Conservation (phyloP, 2,888 invertebrate species). For the Criorhina ranunculi region DNA sequence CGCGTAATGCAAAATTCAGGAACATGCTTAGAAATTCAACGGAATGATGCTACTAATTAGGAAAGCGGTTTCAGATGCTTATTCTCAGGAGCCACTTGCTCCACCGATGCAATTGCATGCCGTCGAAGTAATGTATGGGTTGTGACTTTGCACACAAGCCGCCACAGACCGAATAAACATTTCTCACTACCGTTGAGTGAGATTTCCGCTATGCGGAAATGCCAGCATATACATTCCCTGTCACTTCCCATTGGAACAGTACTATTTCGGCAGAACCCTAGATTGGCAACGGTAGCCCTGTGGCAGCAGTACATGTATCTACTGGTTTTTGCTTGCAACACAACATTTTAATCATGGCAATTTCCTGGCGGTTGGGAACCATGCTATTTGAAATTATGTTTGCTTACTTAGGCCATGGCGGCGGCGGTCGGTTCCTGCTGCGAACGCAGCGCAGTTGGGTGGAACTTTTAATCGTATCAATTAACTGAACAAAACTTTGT, state of each 20-base stretch:
- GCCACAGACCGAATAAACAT: constrained; percentile 36
- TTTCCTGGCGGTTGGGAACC: constrained; percentile 36
- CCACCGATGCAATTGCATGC: constrained; percentile 21
- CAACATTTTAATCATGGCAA: constrained; percentile 64
- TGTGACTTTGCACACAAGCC: constrained; percentile 5
- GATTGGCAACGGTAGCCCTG: background rate
- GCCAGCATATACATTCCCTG: constrained; percentile 45
- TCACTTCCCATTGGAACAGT: constrained; percentile 50
- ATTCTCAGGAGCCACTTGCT: constrained; percentile 9
- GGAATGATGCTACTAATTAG: constrained; percentile 49
- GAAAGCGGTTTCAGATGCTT: constrained; percentile 23
- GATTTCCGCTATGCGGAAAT: constrained; percentile 64
- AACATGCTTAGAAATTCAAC: constrained; percentile 21
- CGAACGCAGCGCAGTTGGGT: background rate
- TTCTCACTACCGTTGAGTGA: constrained; percentile 51
- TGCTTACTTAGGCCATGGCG: constrained; percentile 27
- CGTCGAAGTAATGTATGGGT: constrained; percentile 3
- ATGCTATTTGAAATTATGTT: constrained; percentile 59
- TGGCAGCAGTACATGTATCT: constrained; percentile 15
- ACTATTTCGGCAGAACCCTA: constrained; percentile 27
- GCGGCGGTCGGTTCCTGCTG: constrained; percentile 4
- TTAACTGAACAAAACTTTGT: constrained; percentile 72
- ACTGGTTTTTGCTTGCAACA: constrained; percentile 47
- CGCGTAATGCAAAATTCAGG: constrained; percentile 4
- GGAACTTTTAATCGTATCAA: constrained; percentile 70